phyloP scores from a whole-genome alignment of 2,888 invertebrate genomes.

The Dascillus cervinus region DNA sequence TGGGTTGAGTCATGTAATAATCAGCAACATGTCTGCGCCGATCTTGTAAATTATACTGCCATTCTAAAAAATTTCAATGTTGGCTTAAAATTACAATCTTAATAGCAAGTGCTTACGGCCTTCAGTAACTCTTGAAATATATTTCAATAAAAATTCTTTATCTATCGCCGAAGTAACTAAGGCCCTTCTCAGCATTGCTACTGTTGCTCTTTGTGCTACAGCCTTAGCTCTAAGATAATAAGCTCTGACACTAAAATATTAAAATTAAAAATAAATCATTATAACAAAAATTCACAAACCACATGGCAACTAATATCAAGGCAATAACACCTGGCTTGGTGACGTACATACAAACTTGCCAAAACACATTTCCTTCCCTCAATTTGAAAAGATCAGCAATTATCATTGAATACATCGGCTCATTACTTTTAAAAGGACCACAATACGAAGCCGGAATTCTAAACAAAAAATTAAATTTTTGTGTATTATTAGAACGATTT shows the following conservation, averaged over 20 bases:
- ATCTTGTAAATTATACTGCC: slow-evolving; percentile 14
- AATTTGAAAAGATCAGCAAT: slow-evolving; percentile 49
- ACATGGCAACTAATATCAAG: slow-evolving; percentile 51
- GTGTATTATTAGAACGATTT: slow-evolving; percentile 1
- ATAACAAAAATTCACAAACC: slow-evolving; percentile 40
- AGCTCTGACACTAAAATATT: slow-evolving; percentile 50
- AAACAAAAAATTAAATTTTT: slow-evolving; percentile 14
- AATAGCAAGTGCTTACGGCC: slow-evolving; percentile 43
- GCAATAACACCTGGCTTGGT: slow-evolving; percentile 56
- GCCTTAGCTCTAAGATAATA: slow-evolving; percentile 59
- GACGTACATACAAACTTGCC: slow-evolving; percentile 43
- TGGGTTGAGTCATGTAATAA: too few relatives aligned
- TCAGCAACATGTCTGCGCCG: too few relatives aligned
- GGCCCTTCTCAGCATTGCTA: slow-evolving; percentile 55
- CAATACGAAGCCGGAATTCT: slow-evolving; percentile 52
- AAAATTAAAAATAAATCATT: neutral
- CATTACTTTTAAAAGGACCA: slow-evolving; percentile 56
- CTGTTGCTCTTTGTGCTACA: slow-evolving; percentile 53
- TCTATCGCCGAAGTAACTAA: slow-evolving; percentile 59
- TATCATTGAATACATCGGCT: slow-evolving; percentile 51
- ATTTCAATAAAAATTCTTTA: slow-evolving; percentile 59
- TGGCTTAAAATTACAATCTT: neutral
- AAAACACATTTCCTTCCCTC: slow-evolving; percentile 41
- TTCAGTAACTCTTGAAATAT: slow-evolving; percentile 53
- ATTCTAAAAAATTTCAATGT: slow-evolving; percentile 5